Evolutionary conservation across 2,888 invertebrate species (phyloP).

Genomic region (Bembecia ichneumoniformis): DNA sequence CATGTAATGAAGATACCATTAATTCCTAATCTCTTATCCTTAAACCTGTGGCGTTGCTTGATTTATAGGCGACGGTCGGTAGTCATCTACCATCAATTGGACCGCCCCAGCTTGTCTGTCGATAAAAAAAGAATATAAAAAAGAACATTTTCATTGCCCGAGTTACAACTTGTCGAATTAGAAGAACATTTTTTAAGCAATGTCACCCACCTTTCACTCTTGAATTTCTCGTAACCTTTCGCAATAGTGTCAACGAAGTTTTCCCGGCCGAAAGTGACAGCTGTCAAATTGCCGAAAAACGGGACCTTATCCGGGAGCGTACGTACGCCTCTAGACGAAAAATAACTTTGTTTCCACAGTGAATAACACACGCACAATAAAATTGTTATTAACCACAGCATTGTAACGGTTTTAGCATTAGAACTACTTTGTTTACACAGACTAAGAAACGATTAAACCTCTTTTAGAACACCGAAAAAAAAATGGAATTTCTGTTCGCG

Average conservation of each 20-base stretch:
- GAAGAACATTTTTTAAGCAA: neutral
- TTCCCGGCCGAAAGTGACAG: constrained; percentile 38
- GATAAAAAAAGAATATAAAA: neutral
- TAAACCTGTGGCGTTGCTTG: too few relatives aligned
- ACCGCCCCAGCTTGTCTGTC: neutral
- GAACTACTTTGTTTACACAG: too few relatives aligned
- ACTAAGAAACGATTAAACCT: too few relatives aligned
- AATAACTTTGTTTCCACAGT: constrained; percentile 29
- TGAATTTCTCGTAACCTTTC: constrained; percentile 38
- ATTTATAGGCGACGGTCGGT: too few relatives aligned
- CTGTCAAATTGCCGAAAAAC: constrained; percentile 43
- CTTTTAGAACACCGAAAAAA: too few relatives aligned
- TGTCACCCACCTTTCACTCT: constrained; percentile 34
- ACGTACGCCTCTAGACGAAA: constrained; percentile 33
- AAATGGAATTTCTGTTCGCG: neutral
- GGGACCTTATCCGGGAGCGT: constrained; percentile 32
- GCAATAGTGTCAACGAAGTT: constrained; percentile 45
- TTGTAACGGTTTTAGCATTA: neutral
- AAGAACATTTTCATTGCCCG: neutral
- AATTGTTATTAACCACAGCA: constrained; percentile 25
- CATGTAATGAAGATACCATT: too few relatives aligned
- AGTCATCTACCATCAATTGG: too few relatives aligned
- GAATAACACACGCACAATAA: constrained; percentile 33
- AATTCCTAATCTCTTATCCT: too few relatives aligned
- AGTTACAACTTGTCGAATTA: neutral